Evolutionary conservation across 2,888 invertebrate species (phyloP).

Genomic region (Dysmachus trigonus): DNA sequence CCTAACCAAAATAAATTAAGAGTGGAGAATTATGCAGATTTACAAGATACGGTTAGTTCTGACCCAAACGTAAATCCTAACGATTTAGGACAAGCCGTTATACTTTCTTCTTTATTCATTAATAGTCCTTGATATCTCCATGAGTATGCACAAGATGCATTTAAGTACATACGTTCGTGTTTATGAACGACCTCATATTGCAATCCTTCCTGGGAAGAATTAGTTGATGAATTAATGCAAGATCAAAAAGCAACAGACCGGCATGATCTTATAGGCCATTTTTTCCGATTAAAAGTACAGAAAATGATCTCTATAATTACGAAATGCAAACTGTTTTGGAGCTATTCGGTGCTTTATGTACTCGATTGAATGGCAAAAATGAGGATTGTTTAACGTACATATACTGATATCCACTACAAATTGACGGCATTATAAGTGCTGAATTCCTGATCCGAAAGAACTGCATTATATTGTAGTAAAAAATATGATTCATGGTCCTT

Average conservation of each 20-base stretch:
- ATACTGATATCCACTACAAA: conserved; percentile 50
- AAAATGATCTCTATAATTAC: not conserved
- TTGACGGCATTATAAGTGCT: too few species aligned
- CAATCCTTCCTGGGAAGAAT: conserved; percentile 45
- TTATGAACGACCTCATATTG: conserved; percentile 47
- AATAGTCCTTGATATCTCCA: conserved; percentile 50
- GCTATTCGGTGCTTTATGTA: too few species aligned
- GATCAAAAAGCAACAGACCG: conserved; percentile 55
- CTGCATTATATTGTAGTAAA: conserved; percentile 52
- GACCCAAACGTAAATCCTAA: conserved; percentile 50
- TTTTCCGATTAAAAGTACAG: conserved; percentile 43
- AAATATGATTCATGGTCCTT: conserved; percentile 58
- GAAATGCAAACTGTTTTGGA: not conserved
- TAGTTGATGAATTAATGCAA: conserved; percentile 43
- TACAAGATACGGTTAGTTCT: conserved; percentile 56
- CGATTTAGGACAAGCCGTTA: conserved; percentile 44
- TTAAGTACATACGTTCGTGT: conserved; percentile 24
- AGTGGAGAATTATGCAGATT: conserved; percentile 54
- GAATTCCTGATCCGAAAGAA: not conserved
- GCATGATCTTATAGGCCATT: conserved; percentile 47
- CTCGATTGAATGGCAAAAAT: too few species aligned
- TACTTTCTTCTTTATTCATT: conserved; percentile 46
- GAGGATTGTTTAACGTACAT: conserved; percentile 50
- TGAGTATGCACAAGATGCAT: conserved; percentile 49
- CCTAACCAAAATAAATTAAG: conserved; percentile 55